phyloP scores from a whole-genome alignment of 2,113 vertebrate genomes.

The Pomatorhinus ruficollis region DNA sequence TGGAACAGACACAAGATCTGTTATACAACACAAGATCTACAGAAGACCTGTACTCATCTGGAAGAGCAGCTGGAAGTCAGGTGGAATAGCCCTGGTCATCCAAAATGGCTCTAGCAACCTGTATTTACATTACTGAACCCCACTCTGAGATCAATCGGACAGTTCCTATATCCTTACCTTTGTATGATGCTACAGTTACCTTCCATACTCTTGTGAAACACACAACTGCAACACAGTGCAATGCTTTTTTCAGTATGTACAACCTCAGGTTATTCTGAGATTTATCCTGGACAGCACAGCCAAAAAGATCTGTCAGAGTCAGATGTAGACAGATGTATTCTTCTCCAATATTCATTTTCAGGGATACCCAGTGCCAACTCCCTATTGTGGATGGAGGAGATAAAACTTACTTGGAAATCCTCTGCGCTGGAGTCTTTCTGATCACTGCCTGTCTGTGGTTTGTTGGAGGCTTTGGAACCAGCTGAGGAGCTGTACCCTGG shows the following conservation, averaged over 20 bases:
- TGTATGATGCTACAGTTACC: not conserved
- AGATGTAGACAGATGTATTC: not conserved
- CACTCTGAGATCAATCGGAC: not conserved
- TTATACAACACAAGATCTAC: not conserved
- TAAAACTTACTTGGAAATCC: slow-evolving; percentile 85
- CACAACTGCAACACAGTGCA: not conserved
- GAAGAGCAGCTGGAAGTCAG: not conserved
- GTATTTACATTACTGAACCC: not conserved
- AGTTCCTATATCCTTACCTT: not conserved
- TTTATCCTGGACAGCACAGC: not conserved
- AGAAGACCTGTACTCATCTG: not conserved
- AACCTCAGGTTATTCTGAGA: not conserved
- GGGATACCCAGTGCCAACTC: not conserved
- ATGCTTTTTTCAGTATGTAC: not conserved
- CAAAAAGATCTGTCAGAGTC: not conserved
- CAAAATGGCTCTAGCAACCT: not conserved
- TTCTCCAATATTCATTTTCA: not conserved
- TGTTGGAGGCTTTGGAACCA: slow-evolving; percentile 85
- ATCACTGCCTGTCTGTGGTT: slow-evolving; percentile 74
- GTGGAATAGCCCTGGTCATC: not conserved
- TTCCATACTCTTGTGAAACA: not conserved
- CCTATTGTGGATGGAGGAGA: not conserved
- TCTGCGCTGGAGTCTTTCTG: slow-evolving; percentile 80
- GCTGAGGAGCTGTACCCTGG: slow-evolving; percentile 61
- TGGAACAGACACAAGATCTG: not conserved